phyloP scores from a whole-genome alignment of 2,113 vertebrate species.

The Thamnophis sirtalis region DNA sequence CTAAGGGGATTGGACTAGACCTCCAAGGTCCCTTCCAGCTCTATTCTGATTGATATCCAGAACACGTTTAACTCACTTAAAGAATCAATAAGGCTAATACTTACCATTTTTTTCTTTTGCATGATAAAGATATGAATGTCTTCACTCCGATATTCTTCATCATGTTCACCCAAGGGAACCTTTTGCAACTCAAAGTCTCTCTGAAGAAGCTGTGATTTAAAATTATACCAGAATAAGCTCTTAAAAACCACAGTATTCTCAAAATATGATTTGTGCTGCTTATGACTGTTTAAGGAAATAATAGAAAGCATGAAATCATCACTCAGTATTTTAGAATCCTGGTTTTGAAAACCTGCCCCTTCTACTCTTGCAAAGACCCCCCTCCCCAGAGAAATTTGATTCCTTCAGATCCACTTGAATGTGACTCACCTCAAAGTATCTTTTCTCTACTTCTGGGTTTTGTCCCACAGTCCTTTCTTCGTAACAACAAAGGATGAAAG shows the following conservation, averaged over 20 bases:
- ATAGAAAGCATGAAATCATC: background rate
- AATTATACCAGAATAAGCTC: background rate
- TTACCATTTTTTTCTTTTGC: conserved; percentile 60
- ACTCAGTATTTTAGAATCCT: background rate
- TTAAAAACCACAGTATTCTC: no score
- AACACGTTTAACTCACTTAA: accelerated
- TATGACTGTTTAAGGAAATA: background rate
- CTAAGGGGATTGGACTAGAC: no score
- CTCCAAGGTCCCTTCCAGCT: no score
- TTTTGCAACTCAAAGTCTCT: conserved; percentile 81
- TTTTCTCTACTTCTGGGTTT: conserved; percentile 89
- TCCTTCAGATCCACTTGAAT: background rate
- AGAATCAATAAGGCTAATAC: background rate
- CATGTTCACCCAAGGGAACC: conserved; percentile 84
- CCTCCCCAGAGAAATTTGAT: background rate
- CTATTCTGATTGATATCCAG: background rate
- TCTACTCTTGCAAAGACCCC: background rate
- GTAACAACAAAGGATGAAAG: conserved; percentile 90
- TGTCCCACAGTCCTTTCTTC: conserved; percentile 90
- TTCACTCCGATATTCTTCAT: conserved; percentile 87
- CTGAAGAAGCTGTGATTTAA: conserved; percentile 78
- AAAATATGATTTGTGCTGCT: no score
- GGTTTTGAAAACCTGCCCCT: background rate
- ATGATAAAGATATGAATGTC: conserved; percentile 91
- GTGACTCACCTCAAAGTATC: conserved; percentile 85